These are phyloP conservation scores for Zeugodacus cucurbitae DNA, from an alignment of 1,140 invertebrate species.

Conservation along the genomic window DNA sequence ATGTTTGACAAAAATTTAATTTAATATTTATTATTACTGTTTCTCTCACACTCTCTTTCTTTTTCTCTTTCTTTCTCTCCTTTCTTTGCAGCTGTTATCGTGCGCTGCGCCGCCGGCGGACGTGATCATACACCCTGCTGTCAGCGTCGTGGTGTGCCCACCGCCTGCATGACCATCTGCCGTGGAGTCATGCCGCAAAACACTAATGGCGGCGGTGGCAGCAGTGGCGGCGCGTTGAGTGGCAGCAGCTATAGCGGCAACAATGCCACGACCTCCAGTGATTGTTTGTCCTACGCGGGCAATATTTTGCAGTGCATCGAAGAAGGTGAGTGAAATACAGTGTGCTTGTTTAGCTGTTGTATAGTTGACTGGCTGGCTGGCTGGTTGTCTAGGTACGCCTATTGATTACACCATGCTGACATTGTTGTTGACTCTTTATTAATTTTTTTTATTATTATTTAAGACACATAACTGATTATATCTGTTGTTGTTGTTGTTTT, in stretches of 20 bases:
- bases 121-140: constrained; percentile 82
- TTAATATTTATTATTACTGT: too few relatives aligned
- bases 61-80: constrained; percentile 33
- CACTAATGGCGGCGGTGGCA: constrained; percentile 45
- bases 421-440: too few relatives aligned
- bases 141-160: constrained; percentile 77
- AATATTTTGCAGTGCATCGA: constrained; percentile 88
- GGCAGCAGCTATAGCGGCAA: constrained; percentile 43
- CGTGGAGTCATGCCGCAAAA: constrained; percentile 73
- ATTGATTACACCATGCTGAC: too few relatives aligned
- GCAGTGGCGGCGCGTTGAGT: constrained; percentile 16
- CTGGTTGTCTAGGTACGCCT: neutral
- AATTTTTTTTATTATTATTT: neutral
- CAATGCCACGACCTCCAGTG: constrained; percentile 49
- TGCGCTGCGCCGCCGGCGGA: constrained; percentile 75
- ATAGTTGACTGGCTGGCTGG: neutral
- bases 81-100: constrained; percentile 55
- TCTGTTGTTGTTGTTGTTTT: neutral
- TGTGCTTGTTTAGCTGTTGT: neutral
- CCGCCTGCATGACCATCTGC: constrained; percentile 77
- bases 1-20: neutral
- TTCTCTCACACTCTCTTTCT: neutral
- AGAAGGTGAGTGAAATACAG: constrained; percentile 72
- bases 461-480: neutral
- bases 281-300: constrained; percentile 82